Base-by-base conservation (phyloP, 2,797 vertebrate species). In the Scleropages formosus region DNA sequence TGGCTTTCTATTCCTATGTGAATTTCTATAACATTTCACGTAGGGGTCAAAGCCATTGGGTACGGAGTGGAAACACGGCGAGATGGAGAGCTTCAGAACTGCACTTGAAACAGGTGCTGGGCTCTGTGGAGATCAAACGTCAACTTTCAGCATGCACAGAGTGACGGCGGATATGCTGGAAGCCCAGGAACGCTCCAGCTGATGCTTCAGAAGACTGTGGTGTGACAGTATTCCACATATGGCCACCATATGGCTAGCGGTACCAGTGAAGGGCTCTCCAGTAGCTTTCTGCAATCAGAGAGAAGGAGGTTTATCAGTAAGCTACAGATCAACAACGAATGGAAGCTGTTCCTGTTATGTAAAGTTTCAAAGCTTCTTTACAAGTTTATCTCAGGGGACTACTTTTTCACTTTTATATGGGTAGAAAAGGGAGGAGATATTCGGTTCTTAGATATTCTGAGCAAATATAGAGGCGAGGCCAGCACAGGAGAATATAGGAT, bases 1-100 rank as follows among this genome's bases (percentile, higher is more conserved):
- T 98, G 97, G 97, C 97, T 98, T 98, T 98, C 96, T 98, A 98
- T 98, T 98, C 97, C 97, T 98, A 98, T 98, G 96, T 98, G 97
- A 98, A 96, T 94, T 88, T 94, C 89, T 92, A 90, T 92, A 90
- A 85, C 81, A 93, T 94, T 90, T 98, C 97, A 97, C 94, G 94
- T 98, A 97, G 97, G 97, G 95, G 95, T 91, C 93, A 95, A 98
- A 98, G 97, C 96, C 97, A 98, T 98, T 96, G 93, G 96, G 89
- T 95, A 93, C 97, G 91, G 93, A 92, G 94, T 92, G 96, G 93
- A 93, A 93, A 88, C 82, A 88, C 95, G 71, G 87, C 92, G 85
- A 77, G 71, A 73, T 22, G 73, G 39, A 39, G 71, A 22, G 27
- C 49, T n/a, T 39, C 13, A 16, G 22, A 49, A 49, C 20, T 68